Percentiles rank a stretch among this genome's conserved stretches.
phyloP scores from a whole-genome alignment of 2,888 invertebrate genomes.

The Heliconius erato region DNA sequence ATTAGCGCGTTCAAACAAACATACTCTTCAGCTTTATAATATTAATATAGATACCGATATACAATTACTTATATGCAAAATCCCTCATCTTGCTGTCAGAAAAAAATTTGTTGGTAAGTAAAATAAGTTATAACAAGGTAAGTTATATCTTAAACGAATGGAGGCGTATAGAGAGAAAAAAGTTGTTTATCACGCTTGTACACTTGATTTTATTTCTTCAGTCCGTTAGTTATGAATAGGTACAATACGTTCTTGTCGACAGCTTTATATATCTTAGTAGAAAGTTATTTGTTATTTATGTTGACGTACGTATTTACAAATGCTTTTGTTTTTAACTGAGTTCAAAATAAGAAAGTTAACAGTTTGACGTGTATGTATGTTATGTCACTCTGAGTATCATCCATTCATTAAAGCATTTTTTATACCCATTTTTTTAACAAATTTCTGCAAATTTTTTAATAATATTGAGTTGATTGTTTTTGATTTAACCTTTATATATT shows the following conservation, averaged over 20 bases:
- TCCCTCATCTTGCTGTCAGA: constrained; percentile 8
- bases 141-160: constrained; percentile 48
- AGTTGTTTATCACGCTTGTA: constrained; percentile 38
- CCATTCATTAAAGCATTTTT: too few relatives aligned
- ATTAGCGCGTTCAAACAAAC: neutral
- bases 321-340: neutral
- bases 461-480: too few relatives aligned
- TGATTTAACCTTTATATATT: too few relatives aligned
- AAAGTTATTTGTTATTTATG: neutral
- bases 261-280: constrained; percentile 18
- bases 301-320: neutral
- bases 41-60: too few relatives aligned
- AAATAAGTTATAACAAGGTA: constrained; percentile 56
- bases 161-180: constrained; percentile 33
- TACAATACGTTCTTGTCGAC: constrained; percentile 37
- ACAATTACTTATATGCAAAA: neutral
- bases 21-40: neutral
- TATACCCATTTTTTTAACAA: too few relatives aligned
- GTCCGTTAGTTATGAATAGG: constrained; percentile 38
- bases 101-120: constrained; percentile 41
- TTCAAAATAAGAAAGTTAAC: neutral
- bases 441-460: too few relatives aligned
- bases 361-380: neutral
- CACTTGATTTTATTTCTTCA: constrained; percentile 37
- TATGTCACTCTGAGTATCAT: too few relatives aligned